Evolutionary conservation across 2,888 invertebrate species (phyloP), one percentile per base, ranked within the genome.

Genomic region (Ochropleura leucogaster): DNA sequence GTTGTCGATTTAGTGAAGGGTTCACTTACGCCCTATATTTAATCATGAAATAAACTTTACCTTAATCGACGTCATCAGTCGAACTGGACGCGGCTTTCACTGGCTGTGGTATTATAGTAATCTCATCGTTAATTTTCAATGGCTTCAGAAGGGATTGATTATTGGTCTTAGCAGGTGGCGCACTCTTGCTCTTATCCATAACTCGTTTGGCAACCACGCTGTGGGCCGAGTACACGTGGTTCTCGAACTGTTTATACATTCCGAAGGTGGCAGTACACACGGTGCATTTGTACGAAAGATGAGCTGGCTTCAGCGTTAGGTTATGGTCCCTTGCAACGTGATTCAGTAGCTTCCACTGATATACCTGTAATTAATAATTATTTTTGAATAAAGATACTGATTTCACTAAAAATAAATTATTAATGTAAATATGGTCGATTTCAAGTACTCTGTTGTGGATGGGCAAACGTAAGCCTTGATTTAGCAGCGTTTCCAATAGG

Each of bases 171-270:
- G 88, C 71, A 10, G 93, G 86, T 6, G 93, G 73, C 30, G 89
- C 92, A 68, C 85, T 86, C 92, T 93, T 93, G 79, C 92, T 93
- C 79, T 94, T 95, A 74, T 96, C 95, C 87, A 95, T 94, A 2
- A 94, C 94, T 5, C 98, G 97, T 90, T 98, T 98, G 57, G 98
- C 98, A 30, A 98, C 98, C 40, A 98, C 98, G 92, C 98, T 98
- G 91, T 99, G 99, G 40, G 98, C 99, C 57, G 98, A 98, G 91
- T 99, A 99, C 9, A 99, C 99, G 93, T 99, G 99, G 93, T 98
- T 99, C 93, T 99, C 99, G 89, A 99, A 99, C 90, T 98, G 98
- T 95, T 98, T 98, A 97, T 99, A 99, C 98, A 99, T 98, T 89
- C 98, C 98, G 91, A 99, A 99, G 5, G 99, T 99, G 44, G 99